Evolutionary conservation across 64 coral and sea anemone genomes (phyloP).

Genomic region (Pachyseris speciosa): DNA sequence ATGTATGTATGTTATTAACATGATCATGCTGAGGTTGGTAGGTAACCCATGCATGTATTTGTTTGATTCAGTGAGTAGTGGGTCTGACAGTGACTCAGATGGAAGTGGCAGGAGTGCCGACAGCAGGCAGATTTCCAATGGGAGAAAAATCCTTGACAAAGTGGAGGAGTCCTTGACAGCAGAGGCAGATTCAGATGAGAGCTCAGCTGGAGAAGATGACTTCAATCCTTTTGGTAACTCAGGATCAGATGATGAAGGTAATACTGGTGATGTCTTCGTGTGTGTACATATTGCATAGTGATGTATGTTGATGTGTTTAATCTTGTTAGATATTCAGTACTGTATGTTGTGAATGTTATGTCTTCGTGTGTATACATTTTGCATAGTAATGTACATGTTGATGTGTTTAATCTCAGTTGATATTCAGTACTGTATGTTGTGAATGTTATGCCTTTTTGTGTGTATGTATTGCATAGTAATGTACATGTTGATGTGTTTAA

Average conservation of each 20-base stretch:
- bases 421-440: too few species aligned
- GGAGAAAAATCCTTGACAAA: not conserved
- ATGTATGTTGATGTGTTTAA: too few species aligned
- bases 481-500: too few species aligned
- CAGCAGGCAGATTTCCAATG: not conserved
- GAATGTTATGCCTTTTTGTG: too few species aligned
- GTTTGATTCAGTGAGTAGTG: conserved; percentile 67
- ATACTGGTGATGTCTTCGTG: not conserved
- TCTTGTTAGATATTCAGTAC: too few species aligned
- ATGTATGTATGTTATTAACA: too few species aligned
- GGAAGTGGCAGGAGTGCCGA: conserved; percentile 22
- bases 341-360: too few species aligned
- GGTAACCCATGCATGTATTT: not conserved
- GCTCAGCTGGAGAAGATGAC: conserved; percentile 59
- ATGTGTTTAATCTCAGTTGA: too few species aligned
- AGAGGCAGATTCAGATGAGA: not conserved
- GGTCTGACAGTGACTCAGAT: conserved; percentile 54
- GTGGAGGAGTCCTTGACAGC: not conserved
- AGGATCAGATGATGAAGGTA: conserved; percentile 74
- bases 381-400: too few species aligned
- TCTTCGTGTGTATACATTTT: too few species aligned
- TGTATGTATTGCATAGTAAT: too few species aligned
- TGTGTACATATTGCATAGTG: not conserved
- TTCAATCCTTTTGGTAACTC: conserved; percentile 72
- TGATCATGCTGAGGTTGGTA: too few species aligned